A percentile compares a stretch with the other conserved stretches of the same genome.
Conservation (phyloP, 2,888 invertebrate species). For the Eristalinus aeneus region DNA sequence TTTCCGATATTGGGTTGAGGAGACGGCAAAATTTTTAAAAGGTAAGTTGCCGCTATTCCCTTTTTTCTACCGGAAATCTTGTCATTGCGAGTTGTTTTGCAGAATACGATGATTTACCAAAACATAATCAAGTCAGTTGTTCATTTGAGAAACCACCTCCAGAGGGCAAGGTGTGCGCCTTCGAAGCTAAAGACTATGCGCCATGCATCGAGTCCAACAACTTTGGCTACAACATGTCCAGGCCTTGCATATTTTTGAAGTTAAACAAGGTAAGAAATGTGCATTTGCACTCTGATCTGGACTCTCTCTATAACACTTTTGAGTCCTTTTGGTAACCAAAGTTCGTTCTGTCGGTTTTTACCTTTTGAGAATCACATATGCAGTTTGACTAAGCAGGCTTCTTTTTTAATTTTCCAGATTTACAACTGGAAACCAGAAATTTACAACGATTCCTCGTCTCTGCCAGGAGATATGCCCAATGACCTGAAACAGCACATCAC, state of each 20-base stretch:
- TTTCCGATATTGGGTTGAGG: slow-evolving; percentile 89
- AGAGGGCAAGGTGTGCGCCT: slow-evolving; percentile 90
- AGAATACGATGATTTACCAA: slow-evolving; percentile 80
- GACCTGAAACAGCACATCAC: slow-evolving; percentile 87
- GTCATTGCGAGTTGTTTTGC: too few species aligned
- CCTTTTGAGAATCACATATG: too few species aligned
- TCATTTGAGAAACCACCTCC: slow-evolving; percentile 84
- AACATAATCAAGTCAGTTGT: slow-evolving; percentile 85
- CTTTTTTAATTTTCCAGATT: slow-evolving; percentile 83
- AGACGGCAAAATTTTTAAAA: slow-evolving; percentile 88
- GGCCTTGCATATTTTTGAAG: slow-evolving; percentile 98
- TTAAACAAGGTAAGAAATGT: slow-evolving; percentile 90
- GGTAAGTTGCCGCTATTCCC: slow-evolving; percentile 85
- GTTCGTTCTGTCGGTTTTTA: too few species aligned
- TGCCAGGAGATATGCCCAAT: slow-evolving; percentile 88
- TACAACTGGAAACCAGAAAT: slow-evolving; percentile 92
- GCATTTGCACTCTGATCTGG: too few species aligned
- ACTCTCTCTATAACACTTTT: too few species aligned
- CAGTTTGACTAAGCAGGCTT: neutral
- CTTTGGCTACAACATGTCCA: slow-evolving; percentile 92
- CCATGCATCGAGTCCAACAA: slow-evolving; percentile 89
- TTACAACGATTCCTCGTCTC: slow-evolving; percentile 86
- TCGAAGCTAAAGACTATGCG: slow-evolving; percentile 87
- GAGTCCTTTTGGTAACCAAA: too few species aligned
- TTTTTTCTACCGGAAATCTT: too few species aligned